Evolutionary conservation across 2,113 vertebrate species (phyloP).

Genomic region (Psophia crepitans): DNA sequence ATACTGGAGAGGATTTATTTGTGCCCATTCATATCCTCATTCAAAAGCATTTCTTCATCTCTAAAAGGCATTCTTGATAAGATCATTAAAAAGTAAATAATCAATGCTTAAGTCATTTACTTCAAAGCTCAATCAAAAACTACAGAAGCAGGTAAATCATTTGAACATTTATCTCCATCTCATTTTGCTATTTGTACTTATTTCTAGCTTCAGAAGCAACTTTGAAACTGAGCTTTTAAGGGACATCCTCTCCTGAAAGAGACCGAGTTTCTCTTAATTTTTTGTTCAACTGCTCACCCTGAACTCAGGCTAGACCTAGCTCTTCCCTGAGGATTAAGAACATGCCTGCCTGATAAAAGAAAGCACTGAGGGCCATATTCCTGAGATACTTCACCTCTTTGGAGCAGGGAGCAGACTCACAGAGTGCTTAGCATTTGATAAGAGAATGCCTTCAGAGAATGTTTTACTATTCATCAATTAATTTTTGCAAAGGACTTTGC

Average conservation of each 20-base stretch:
- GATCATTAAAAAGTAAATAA: slow-evolving; percentile 38
- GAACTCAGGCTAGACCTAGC: not conserved
- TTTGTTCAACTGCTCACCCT: not conserved
- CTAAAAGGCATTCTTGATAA: not conserved
- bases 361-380: not conserved
- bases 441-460: not conserved
- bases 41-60: slow-evolving; percentile 21
- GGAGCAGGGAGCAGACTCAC: not conserved
- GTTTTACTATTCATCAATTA: not conserved
- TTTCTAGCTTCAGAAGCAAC: not conserved
- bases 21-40: slow-evolving; percentile 5
- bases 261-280: not conserved
- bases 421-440: not conserved
- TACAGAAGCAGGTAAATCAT: not conserved
- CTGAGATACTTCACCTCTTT: not conserved
- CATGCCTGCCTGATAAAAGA: not conserved
- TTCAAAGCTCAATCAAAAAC: slow-evolving; percentile 16
- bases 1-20: slow-evolving; percentile 24
- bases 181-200: not conserved
- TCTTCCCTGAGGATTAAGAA: not conserved
- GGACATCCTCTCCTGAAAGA: not conserved
- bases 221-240: not conserved
- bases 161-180: not conserved
- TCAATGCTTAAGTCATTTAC: not conserved
- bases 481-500: not conserved